Base-by-base conservation (phyloP, 2,888 invertebrate species). In the Gasteruption jaculator region DNA sequence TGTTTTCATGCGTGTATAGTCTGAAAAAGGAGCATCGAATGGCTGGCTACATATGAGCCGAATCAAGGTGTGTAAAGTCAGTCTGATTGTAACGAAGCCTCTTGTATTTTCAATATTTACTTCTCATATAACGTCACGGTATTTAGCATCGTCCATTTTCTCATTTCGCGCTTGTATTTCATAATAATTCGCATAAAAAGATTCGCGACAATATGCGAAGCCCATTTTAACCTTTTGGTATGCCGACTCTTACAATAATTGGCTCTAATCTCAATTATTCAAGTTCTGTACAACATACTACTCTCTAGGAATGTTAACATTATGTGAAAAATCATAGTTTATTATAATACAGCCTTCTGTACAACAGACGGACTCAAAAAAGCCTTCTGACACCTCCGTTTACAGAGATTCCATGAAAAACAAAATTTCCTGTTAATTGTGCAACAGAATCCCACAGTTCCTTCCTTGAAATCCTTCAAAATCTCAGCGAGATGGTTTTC, bases 261-360 rank as follows among this genome's bases (percentile, higher is more conserved):
- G 49, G 51, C 53, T 56, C 57, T 61, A 60, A 61, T 63, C 57
- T 55, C 52, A 55, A 53, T 48, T 47, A 56, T 60, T 57, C n/a
- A 58, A 53, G 53, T 59, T 63, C 60, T 60, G 63, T 61, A 63
- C 63, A 53, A n/a, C n/a, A 53, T 51, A 52, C 56, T 63, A 62
- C 45, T 48, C 54, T 61, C 58, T 60, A 62, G 64, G 62, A 62
- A 63, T 61, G 60, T 62, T 59, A 59, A 59, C 53, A 66, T 64
- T 67, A 66, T 61, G 64, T 63, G 66, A 67, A 66, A 67, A 64
- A 68, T 65, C 65, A 69, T 66, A 64, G 66, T 66, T 65, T 62
- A 68, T 66, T 66, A 68, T 65, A 64, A 66, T 67, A 69, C 68
- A 69, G 65, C 61, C 65, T 62, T 63, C 65, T 66, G 64, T 68